These are phyloP conservation scores for Pipistrellus nathusii DNA, from an alignment of 2,797 vertebrate genomes.

Conservation along the genomic window DNA sequence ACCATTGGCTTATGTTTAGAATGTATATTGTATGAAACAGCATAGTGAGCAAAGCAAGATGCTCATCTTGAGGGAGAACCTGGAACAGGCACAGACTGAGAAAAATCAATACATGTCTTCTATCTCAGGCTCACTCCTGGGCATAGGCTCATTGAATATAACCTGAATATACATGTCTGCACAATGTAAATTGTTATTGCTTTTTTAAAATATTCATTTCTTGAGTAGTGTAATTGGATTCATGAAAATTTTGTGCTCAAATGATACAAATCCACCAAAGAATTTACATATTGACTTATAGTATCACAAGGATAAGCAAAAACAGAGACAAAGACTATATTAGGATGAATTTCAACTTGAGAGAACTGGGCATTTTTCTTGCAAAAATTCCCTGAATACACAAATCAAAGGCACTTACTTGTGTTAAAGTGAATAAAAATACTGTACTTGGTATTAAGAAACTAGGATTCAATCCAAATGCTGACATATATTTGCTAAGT, in stretches of 20 bases:
- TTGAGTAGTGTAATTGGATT: conserved; percentile 11
- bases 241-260: conserved; percentile 5
- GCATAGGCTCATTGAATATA: background rate
- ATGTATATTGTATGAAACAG: background rate
- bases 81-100: background rate
- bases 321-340: background rate
- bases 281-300: conserved; percentile 3
- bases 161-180: background rate
- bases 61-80: background rate
- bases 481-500: background rate
- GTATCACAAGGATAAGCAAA: background rate
- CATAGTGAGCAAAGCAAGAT: background rate
- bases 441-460: background rate
- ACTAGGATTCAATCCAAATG: conserved; percentile 10
- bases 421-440: background rate
- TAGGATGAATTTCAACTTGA: conserved; percentile 13
- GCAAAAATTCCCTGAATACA: background rate
- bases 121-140: background rate
- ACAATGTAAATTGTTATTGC: conserved; percentile 39
- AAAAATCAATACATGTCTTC: background rate
- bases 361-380: background rate
- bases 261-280: background rate
- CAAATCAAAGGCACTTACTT: conserved; percentile 35
- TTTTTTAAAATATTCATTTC: conserved; percentile 42
- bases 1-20: conserved; percentile 18